A percentile compares a stretch with the other conserved stretches of the same genome.
Conservation (phyloP, 2,888 invertebrate genomes). For the Eupsilia transversa region DNA sequence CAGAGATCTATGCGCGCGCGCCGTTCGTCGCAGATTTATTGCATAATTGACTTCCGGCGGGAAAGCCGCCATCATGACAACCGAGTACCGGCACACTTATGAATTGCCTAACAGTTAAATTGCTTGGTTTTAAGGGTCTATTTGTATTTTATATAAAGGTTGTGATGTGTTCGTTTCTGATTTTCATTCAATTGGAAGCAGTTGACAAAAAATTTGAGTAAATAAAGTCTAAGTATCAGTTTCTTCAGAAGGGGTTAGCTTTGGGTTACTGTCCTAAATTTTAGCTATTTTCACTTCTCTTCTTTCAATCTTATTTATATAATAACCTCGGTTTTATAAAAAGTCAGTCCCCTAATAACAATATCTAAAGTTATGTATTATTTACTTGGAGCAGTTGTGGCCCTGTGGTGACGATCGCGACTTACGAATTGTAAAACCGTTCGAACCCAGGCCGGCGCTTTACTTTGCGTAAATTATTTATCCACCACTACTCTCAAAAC, state of each 20-base stretch:
- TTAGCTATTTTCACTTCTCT: no score
- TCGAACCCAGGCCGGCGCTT: no score
- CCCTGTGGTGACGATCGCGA: no score
- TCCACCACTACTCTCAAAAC: no score
- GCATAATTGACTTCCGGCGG: slow-evolving; percentile 78
- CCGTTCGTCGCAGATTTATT: slow-evolving; percentile 73
- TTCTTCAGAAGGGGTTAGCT: background rate
- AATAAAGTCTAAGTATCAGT: background rate
- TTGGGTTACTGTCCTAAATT: no score
- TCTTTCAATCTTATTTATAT: no score
- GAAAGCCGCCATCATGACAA: slow-evolving; percentile 68
- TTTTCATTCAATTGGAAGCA: background rate
- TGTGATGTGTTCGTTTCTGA: background rate
- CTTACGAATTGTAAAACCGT: no score
- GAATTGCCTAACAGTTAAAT: slow-evolving; percentile 58
- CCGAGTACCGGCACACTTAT: slow-evolving; percentile 56
- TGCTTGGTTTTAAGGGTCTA: slow-evolving; percentile 29
- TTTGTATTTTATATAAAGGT: slow-evolving; percentile 19
- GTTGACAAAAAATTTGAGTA: background rate
- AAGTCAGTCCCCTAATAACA: no score
- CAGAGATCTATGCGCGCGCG: slow-evolving; percentile 69
- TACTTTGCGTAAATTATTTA: no score
- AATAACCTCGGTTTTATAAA: no score
- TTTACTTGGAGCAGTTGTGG: no score
- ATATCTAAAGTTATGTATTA: no score